phyloP scores from a whole-genome alignment of 2,113 vertebrate genomes.

The Choloepus hoffmanni region DNA sequence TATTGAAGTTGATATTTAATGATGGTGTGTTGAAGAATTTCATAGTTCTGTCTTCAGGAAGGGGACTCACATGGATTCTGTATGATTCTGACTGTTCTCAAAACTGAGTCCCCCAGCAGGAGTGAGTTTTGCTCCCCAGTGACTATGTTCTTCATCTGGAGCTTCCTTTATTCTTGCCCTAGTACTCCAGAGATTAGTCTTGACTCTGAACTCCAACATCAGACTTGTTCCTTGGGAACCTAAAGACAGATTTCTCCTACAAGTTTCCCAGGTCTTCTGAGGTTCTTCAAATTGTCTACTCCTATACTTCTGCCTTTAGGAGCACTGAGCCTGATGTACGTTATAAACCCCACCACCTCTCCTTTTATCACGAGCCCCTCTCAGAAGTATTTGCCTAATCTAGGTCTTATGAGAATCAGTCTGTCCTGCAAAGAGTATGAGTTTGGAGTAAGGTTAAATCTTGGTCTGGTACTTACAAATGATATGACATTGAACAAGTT shows the following conservation, averaged over 20 bases:
- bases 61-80: background rate
- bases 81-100: background rate
- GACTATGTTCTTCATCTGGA: background rate
- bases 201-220: background rate
- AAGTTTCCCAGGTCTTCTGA: too few species aligned
- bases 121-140: background rate
- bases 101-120: background rate
- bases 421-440: background rate
- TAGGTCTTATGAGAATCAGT: background rate
- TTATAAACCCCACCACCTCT: background rate
- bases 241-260: background rate
- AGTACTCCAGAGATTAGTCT: background rate
- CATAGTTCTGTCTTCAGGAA: background rate
- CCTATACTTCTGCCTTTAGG: background rate
- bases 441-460: background rate
- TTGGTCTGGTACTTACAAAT: background rate
- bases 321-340: rapidly evolving
- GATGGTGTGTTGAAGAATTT: background rate
- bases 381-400: background rate
- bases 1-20: too few species aligned
- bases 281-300: background rate
- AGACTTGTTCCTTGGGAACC: background rate
- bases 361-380: background rate
- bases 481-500: background rate
- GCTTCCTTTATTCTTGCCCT: background rate